phyloP scores from a whole-genome alignment of 2,888 invertebrate species.

The Myopa tessellatipennis region DNA sequence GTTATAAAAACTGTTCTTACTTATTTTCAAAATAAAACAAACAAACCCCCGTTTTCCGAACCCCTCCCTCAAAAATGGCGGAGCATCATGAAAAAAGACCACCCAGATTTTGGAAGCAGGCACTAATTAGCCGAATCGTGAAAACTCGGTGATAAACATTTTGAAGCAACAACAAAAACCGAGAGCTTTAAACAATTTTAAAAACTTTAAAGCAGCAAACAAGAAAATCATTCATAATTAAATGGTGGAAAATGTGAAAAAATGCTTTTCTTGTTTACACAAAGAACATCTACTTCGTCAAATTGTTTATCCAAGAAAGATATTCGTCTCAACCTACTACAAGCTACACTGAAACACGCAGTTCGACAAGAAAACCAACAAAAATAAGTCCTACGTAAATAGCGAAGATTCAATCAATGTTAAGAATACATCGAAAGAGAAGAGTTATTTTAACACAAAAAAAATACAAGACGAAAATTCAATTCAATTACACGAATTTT shows the following conservation, averaged over 20 bases:
- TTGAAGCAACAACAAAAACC: conserved; percentile 19
- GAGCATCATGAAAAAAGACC: conserved; percentile 26
- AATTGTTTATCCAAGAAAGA: conserved; percentile 48
- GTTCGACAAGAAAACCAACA: neutral
- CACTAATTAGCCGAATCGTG: conserved; percentile 43
- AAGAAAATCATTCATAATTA: conserved; percentile 27
- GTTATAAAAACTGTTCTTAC: no score
- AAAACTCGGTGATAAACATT: conserved; percentile 44
- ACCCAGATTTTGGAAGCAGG: conserved; percentile 41
- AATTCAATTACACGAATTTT: neutral
- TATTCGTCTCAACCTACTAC: conserved; percentile 7
- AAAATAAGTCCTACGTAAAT: neutral
- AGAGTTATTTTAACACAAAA: conserved; percentile 16
- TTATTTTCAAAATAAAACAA: no score
- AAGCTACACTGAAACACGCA: conserved; percentile 3
- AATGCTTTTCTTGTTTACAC: conserved; percentile 43
- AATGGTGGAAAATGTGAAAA: conserved; percentile 8
- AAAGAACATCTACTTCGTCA: conserved; percentile 50
- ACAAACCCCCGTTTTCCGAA: no score
- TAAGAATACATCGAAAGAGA: neutral
- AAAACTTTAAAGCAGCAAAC: conserved; percentile 13
- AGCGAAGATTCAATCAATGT: neutral
- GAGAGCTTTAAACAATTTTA: conserved; percentile 8
- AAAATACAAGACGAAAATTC: neutral
- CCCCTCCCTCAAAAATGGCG: no score